These are phyloP conservation scores for Tursiops truncatus DNA, from an alignment of 2,113 vertebrate genomes.

Conservation along the genomic window DNA sequence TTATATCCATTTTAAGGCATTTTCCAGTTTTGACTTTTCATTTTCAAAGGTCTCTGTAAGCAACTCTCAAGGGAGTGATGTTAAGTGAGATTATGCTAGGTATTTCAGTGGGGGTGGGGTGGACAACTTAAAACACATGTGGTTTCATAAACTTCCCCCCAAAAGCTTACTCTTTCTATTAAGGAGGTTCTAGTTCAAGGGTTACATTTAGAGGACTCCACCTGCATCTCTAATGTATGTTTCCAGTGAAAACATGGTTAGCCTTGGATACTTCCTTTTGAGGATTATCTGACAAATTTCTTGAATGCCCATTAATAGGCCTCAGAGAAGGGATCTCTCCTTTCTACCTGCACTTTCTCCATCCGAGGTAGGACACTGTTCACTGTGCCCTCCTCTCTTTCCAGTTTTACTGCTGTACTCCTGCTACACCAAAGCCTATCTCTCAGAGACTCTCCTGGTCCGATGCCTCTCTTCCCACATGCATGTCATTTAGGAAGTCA, in stretches of 20 bases:
- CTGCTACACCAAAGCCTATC: neutral
- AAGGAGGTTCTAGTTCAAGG: neutral
- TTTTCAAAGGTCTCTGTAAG: slow-evolving; percentile 1
- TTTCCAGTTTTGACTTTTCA: neutral
- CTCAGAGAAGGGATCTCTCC: neutral
- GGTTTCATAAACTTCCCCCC: neutral
- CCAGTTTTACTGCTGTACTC: neutral
- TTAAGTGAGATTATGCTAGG: neutral
- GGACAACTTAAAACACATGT: neutral
- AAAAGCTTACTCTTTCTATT: neutral
- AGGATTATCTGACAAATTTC: neutral
- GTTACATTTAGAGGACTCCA: neutral
- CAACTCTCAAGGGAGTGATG: neutral
- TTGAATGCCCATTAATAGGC: neutral
- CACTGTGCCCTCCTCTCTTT: rapidly evolving
- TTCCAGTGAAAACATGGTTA: neutral
- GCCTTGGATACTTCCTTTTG: neutral
- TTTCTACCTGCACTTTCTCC: neutral
- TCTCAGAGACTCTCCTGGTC: neutral
- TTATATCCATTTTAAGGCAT: neutral
- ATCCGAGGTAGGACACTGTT: neutral
- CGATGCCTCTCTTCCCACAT: neutral
- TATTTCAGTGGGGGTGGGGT: neutral
- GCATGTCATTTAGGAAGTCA: neutral
- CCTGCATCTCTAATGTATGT: neutral